These are phyloP conservation scores for Fragum fragum DNA, from an alignment of 2,888 invertebrate species.

Conservation along the genomic window DNA sequence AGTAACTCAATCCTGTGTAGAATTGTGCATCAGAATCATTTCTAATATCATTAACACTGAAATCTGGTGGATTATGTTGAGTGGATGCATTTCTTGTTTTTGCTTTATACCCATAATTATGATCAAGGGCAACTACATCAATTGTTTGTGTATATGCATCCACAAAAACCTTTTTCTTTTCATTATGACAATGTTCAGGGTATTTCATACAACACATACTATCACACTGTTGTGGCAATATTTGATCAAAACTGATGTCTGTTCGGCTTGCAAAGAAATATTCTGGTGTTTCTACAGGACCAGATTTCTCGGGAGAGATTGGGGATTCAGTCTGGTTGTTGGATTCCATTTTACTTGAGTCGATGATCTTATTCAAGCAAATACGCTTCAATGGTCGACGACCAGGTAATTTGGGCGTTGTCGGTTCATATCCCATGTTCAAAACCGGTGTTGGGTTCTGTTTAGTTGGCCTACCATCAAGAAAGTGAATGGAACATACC, in stretches of 20 bases:
- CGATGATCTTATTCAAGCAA: background rate
- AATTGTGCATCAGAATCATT: slow-evolving; percentile 34
- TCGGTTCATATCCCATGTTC: slow-evolving; percentile 13
- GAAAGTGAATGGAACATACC: slow-evolving; percentile 29
- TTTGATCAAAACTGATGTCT: slow-evolving; percentile 30
- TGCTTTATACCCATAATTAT: slow-evolving; percentile 25
- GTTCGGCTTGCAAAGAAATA: background rate
- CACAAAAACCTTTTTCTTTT: background rate
- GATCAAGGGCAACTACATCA: slow-evolving; percentile 25
- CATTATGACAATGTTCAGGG: slow-evolving; percentile 10
- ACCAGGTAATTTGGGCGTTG: background rate
- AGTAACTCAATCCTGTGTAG: slow-evolving; percentile 42
- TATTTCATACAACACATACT: slow-evolving; percentile 7
- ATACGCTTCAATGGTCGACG: background rate
- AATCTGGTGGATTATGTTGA: slow-evolving; percentile 37
- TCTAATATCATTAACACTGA: slow-evolving; percentile 33
- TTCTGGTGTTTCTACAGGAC: background rate
- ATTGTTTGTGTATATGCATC: slow-evolving; percentile 20
- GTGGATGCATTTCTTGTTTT: slow-evolving; percentile 37
- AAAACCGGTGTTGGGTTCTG: slow-evolving; percentile 12
- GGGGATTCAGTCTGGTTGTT: too few relatives aligned
- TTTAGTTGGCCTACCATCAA: slow-evolving; percentile 23
- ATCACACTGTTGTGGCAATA: slow-evolving; percentile 28
- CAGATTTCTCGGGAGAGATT: background rate
- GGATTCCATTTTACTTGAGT: background rate